Conservation (phyloP, 2,888 invertebrate species). For the Parnassius smintheus region DNA sequence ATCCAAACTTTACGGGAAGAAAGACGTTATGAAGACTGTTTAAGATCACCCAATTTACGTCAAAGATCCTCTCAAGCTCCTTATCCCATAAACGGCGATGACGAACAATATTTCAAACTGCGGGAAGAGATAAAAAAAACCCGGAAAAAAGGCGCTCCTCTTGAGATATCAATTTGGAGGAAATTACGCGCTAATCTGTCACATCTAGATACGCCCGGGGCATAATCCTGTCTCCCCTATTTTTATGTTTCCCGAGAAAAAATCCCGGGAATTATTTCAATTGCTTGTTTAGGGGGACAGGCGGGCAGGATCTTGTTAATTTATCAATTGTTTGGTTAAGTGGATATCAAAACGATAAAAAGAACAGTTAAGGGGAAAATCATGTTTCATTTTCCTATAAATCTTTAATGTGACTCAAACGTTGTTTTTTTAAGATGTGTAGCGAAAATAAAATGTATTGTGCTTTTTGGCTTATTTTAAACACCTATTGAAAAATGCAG, state of each 20-base stretch:
- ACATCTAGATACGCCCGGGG: slow-evolving; percentile 69
- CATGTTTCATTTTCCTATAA: background rate
- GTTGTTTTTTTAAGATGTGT: background rate
- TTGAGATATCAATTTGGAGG: slow-evolving; percentile 77
- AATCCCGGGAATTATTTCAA: slow-evolving; percentile 38
- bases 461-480: too few relatives aligned
- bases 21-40: slow-evolving; percentile 1
- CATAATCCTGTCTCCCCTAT: slow-evolving; percentile 66
- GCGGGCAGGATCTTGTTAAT: slow-evolving; percentile 67
- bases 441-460: too few relatives aligned
- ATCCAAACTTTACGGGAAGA: background rate
- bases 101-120: slow-evolving; percentile 63
- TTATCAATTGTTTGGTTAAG: slow-evolving; percentile 66
- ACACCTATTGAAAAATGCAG: too few relatives aligned
- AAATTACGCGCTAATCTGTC: slow-evolving; percentile 79
- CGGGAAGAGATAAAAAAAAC: slow-evolving; percentile 40
- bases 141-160: slow-evolving; percentile 57
- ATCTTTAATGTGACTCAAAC: background rate
- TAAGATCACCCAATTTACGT: slow-evolving; percentile 19
- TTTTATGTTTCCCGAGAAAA: slow-evolving; percentile 47
- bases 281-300: slow-evolving; percentile 41
- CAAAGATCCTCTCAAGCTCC: slow-evolving; percentile 20
- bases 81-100: slow-evolving; percentile 49
- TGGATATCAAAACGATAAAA: slow-evolving; percentile 35
- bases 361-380: background rate